Evolutionary conservation across 2,888 invertebrate genomes (phyloP), one percentile per base, ranked within the genome.

Genomic region (Macropis europaea): DNA sequence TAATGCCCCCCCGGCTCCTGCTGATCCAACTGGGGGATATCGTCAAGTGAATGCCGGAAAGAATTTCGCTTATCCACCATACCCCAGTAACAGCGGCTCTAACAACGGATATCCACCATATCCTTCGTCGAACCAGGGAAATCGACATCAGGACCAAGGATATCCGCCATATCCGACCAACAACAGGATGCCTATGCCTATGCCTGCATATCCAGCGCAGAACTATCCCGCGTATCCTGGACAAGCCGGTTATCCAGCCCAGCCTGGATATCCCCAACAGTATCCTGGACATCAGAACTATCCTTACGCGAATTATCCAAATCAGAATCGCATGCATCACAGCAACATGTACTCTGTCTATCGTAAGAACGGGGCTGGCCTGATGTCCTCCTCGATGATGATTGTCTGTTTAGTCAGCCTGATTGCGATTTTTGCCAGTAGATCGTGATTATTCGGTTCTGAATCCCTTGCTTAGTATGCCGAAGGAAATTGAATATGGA

Each of bases 111-210:
- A 83, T 36, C 77, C 61, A 9, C 68, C 84, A 1, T 82, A 84
- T 56, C 81, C 84, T 3, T 50, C 77, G 5, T 81, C 67, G 43
- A 74, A 73, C n/a, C n/a, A n/a, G n/a, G n/a, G n/a, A n/a, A n/a
- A 68, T 76, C 42, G 76, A 71, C 50, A 47, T 62, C 15, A 74
- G 78, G 26, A 74, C 75, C 30, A 77, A 71, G 82, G 82, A 42
- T 82, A 84, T 28, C 78, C 66, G 7, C 73, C 85, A 1, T 84
- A 85, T 61, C 83, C 87, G 9, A 19, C 26, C 15, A 19, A 54
- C 22, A 84, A 86, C 72, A 78, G 83, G 36, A 86, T 86, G 86
- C 87, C 87, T 5, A 86, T 86, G 86, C 87, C 87, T 5, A 69
- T 71, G 0, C 47, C 77, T n/a, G 69, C 72, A 2, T 82, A 84